These are phyloP conservation scores for Mythimna pallens DNA, from an alignment of 2,888 invertebrate species.

Conservation along the genomic window DNA sequence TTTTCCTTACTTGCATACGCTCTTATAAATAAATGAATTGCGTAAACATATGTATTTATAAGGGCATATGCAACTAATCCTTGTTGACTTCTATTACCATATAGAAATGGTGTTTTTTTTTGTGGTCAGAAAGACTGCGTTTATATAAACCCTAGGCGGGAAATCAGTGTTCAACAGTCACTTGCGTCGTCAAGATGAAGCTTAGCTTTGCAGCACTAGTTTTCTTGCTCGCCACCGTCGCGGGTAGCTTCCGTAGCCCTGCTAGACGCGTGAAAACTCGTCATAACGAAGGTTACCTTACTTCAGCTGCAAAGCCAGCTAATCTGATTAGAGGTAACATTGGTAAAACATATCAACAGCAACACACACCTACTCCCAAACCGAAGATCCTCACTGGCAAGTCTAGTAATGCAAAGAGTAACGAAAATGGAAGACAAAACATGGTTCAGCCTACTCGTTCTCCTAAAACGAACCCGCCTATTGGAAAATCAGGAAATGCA, in stretches of 20 bases:
- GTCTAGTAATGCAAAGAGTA: neutral
- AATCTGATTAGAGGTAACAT: neutral
- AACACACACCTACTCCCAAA: neutral
- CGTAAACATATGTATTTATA: no score
- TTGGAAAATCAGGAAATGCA: neutral
- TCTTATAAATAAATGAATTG: no score
- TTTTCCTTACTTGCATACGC: no score
- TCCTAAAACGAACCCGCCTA: no score
- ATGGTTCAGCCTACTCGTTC: neutral
- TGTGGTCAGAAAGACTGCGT: no score
- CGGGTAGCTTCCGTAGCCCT: neutral
- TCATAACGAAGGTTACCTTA: neutral
- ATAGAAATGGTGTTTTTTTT: no score
- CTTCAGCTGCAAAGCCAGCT: neutral
- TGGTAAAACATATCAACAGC: neutral
- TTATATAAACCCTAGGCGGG: neutral
- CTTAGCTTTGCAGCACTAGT: neutral
- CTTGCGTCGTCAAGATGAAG: constrained; percentile 1
- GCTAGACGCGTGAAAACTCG: neutral
- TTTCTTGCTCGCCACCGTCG: neutral
- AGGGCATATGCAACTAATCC: no score
- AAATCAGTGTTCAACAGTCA: neutral
- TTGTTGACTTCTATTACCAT: no score
- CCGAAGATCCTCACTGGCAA: neutral
- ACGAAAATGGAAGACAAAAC: neutral